Base-by-base conservation (phyloP, 2,797 vertebrate species). In the Chelonia mydas region DNA sequence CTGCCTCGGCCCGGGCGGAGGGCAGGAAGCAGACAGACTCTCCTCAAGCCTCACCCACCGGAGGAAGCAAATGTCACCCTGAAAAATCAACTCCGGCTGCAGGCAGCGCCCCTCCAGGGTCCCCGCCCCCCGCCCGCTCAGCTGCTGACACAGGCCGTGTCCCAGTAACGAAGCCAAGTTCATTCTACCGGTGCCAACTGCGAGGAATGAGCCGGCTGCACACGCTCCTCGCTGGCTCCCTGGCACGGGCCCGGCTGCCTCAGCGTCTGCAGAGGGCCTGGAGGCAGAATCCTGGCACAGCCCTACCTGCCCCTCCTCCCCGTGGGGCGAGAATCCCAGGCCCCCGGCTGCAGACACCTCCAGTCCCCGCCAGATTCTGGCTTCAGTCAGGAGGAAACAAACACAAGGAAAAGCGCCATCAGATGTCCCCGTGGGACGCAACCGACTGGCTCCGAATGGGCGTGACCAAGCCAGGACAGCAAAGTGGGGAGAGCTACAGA, bases 381-480 rank as follows among this genome's bases (percentile, higher is more conserved):
- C 50, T 59, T 86, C 87, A 1, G 1, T 74, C 76, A 61, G 28
- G 31, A 45, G 19, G 45, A 37, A n/a, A 54, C 83, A 5, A 45
- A 55, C 83, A 45, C 6, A 33, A 37, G 47, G 57, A 3, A 41
- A 72, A 72, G 8, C 2, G 10, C 65, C n/a, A 19, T 37, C 61
- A 8, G 33, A 4, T 17, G 61, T 21, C n/a, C 49, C 25, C 11
- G 0, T 3, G 11, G 86, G 45, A 83, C 45, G n/a, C 76, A 50
- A 68, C 47, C 59, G 37, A 16, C 81, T 1, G 0, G 21, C 31
- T 37, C 51, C 4, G 3, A 55, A 81, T 84, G 72, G 65, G 84
- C 76, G 81, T 83, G 86, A 89, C 86, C 61, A 97, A 98, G 97
- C 96, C 97, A 97, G 96, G 97, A 97, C 89, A 97, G 97, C 97